A percentile compares a stretch with the other conserved stretches of the same genome.
Conservation (phyloP, 2,888 invertebrate species). For the Plagodis pulveraria region DNA sequence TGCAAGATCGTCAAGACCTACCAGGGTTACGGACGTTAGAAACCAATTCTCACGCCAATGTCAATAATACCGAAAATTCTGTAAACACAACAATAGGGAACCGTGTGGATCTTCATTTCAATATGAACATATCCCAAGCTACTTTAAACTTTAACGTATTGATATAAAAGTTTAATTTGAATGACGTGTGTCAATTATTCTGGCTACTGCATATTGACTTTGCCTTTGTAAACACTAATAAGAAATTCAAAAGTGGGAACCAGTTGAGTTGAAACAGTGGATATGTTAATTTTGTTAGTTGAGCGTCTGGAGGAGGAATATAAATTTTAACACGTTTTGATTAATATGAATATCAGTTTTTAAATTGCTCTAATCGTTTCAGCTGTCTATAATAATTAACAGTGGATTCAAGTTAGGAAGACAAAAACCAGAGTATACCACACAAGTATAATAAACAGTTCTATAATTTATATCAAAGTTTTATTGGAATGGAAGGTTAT, state of each 20-base stretch:
- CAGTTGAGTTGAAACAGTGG: conserved; percentile 81
- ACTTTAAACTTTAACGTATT: conserved; percentile 40
- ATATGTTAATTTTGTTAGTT: conserved; percentile 77
- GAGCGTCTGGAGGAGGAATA: conserved; percentile 46
- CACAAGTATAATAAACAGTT: too few species aligned
- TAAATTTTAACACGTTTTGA: conserved; percentile 38
- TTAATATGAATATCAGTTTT: conserved; percentile 15
- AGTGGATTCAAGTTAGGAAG: too few species aligned
- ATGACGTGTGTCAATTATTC: conserved; percentile 47
- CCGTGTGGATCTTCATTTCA: conserved; percentile 62
- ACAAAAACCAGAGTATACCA: too few species aligned
- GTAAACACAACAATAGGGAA: conserved; percentile 76
- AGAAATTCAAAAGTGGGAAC: conserved; percentile 82
- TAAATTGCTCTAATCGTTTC: background rate
- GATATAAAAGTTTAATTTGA: conserved; percentile 42
- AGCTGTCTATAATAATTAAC: too few species aligned
- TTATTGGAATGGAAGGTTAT: too few species aligned
- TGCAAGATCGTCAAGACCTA: conserved; percentile 76
- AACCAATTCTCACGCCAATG: conserved; percentile 82
- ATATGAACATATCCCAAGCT: conserved; percentile 43
- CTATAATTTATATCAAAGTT: too few species aligned
- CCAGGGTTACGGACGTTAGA: conserved; percentile 77
- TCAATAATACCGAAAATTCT: conserved; percentile 74
- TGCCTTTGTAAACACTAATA: conserved; percentile 83
- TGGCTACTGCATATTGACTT: conserved; percentile 75